Evolutionary conservation across 2,797 vertebrate genomes (phyloP).

Genomic region (Podargus strigoides): DNA sequence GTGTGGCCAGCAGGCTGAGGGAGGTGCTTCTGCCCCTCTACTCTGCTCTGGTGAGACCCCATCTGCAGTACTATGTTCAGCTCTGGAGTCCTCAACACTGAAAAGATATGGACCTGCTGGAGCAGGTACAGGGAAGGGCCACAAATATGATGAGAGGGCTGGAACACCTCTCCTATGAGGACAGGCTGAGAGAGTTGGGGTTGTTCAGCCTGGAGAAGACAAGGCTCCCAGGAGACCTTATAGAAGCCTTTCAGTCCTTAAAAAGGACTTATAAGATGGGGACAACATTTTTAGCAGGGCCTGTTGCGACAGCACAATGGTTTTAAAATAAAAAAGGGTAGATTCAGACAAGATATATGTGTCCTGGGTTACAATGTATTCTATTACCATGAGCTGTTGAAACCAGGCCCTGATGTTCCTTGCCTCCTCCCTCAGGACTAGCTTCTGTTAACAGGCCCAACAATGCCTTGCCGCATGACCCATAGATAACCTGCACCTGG

Average conservation of each 20-base stretch:
- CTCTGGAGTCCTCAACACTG: neutral
- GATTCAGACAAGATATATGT: neutral
- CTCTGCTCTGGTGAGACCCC: neutral
- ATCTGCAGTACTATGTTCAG: neutral
- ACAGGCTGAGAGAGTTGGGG: neutral
- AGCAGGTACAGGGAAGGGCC: too few species aligned
- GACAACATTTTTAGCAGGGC: neutral
- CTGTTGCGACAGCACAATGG: neutral
- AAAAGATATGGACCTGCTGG: neutral
- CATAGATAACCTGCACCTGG: too few species aligned
- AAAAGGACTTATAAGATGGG: neutral
- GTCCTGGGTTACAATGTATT: too few species aligned
- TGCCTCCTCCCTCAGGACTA: too few species aligned
- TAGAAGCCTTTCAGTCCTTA: neutral
- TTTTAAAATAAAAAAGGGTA: neutral
- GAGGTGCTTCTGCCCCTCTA: neutral
- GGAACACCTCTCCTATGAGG: neutral
- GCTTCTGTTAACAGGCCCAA: too few species aligned
- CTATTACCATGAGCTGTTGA: too few species aligned
- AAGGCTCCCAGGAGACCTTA: neutral
- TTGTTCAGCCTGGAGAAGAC: neutral
- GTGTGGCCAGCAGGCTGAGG: neutral
- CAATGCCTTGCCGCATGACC: too few species aligned
- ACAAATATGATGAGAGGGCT: neutral
- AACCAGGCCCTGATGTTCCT: too few species aligned